Percentiles rank a stretch among this genome's conserved stretches.
Evolutionary conservation across 2,113 vertebrate genomes (phyloP).

Genomic region (Catharus minimus): DNA sequence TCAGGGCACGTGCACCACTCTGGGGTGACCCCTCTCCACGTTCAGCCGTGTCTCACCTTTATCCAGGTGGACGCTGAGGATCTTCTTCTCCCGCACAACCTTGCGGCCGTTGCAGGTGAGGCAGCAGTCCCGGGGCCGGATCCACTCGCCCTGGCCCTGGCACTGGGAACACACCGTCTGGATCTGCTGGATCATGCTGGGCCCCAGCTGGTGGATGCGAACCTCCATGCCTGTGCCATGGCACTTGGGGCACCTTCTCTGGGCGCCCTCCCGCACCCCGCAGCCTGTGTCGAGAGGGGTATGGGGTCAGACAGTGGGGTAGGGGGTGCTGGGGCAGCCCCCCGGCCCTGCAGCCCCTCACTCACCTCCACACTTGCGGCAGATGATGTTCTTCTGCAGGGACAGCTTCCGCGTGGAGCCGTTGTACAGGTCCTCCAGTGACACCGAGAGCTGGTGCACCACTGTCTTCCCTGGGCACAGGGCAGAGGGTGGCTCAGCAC

Average conservation of each 20-base stretch:
- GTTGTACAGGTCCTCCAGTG: slow-evolving; percentile 66
- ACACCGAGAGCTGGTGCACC: slow-evolving; percentile 60
- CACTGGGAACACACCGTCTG: slow-evolving; percentile 68
- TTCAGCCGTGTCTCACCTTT: neutral
- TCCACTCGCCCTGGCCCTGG: slow-evolving; percentile 67
- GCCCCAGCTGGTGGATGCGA: slow-evolving; percentile 55
- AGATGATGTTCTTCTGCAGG: slow-evolving; percentile 72
- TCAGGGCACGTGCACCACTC: fast-evolving
- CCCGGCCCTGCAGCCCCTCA: fast-evolving
- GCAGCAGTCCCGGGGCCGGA: slow-evolving; percentile 63
- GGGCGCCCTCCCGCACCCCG: slow-evolving; percentile 82
- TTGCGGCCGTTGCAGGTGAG: slow-evolving; percentile 69
- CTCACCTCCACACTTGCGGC: slow-evolving; percentile 66
- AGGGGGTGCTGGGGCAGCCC: fast-evolving
- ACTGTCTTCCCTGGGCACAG: slow-evolving; percentile 45
- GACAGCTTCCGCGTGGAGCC: slow-evolving; percentile 68
- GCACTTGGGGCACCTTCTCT: slow-evolving; percentile 83
- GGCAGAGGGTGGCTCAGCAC: neutral
- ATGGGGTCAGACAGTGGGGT: fast-evolving
- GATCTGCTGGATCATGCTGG: slow-evolving; percentile 71
- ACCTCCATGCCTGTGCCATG: slow-evolving; percentile 83
- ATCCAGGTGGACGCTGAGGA: slow-evolving; percentile 66
- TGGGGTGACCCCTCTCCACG: fast-evolving
- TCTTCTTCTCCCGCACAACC: slow-evolving; percentile 68
- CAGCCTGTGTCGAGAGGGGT: slow-evolving; percentile 65